Evolutionary conservation across 2,888 invertebrate species (phyloP).

Genomic region (Pediacus dermestoides): DNA sequence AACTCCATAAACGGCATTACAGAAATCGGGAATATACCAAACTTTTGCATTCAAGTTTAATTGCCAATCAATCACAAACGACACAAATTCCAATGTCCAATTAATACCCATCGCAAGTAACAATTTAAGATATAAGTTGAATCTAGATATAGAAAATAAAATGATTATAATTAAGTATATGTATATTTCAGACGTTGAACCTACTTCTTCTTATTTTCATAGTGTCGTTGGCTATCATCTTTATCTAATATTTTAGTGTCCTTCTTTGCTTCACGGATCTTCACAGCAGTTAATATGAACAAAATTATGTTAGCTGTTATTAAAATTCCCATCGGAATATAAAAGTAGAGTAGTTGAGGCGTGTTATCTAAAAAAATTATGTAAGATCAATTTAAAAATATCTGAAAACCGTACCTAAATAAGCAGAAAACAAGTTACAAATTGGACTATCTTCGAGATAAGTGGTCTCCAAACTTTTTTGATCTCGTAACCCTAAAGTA

Average conservation of each 20-base stretch:
- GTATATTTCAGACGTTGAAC: too few relatives aligned
- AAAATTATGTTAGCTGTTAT: slow-evolving; percentile 63
- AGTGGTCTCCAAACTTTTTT: too few relatives aligned
- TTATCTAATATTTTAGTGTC: slow-evolving; percentile 65
- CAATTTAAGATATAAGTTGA: slow-evolving; percentile 73
- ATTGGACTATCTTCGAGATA: too few relatives aligned
- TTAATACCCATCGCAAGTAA: slow-evolving; percentile 84
- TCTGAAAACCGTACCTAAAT: too few relatives aligned
- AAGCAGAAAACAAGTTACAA: too few relatives aligned
- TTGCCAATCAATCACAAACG: slow-evolving; percentile 56
- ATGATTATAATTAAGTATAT: too few relatives aligned
- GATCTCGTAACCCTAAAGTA: too few relatives aligned
- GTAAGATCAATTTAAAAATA: too few relatives aligned
- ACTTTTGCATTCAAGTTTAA: slow-evolving; percentile 36
- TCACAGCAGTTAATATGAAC: slow-evolving; percentile 66
- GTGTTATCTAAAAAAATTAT: neutral
- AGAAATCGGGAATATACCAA: slow-evolving; percentile 63
- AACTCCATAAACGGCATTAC: slow-evolving; percentile 66
- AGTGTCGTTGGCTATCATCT: slow-evolving; percentile 62
- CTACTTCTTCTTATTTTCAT: slow-evolving; percentile 50
- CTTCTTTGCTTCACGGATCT: slow-evolving; percentile 62
- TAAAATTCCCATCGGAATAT: slow-evolving; percentile 63
- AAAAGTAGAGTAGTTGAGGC: slow-evolving; percentile 63
- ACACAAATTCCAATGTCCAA: slow-evolving; percentile 76
- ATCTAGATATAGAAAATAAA: too few relatives aligned